These are phyloP conservation scores for Anabacerthia variegaticeps DNA, from an alignment of 2,797 vertebrate genomes.

Conservation along the genomic window DNA sequence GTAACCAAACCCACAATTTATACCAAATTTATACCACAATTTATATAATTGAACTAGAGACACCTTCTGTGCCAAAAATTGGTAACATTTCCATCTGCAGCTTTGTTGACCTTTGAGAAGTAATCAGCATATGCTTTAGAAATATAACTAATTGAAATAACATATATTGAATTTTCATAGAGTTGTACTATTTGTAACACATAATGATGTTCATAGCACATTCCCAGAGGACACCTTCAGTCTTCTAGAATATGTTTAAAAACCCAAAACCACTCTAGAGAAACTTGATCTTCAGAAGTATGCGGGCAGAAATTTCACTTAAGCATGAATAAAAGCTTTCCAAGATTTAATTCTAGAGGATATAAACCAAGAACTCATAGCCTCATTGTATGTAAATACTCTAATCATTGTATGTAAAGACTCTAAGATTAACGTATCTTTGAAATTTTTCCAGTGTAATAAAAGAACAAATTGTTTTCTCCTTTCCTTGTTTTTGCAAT, in stretches of 20 bases:
- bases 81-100: background rate
- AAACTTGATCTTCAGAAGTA: background rate
- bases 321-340: background rate
- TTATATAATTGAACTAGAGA: background rate
- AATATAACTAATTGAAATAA: background rate
- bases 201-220: background rate
- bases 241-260: background rate
- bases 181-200: background rate
- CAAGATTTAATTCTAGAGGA: background rate
- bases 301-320: background rate
- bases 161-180: background rate
- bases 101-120: background rate
- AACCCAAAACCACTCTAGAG: background rate
- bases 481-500: background rate
- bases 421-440: background rate
- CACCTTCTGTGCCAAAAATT: background rate
- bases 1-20: background rate
- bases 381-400: background rate
- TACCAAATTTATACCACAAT: too few relatives aligned
- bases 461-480: background rate
- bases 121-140: background rate
- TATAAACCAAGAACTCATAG: background rate
- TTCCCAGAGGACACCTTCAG: background rate
- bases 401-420: background rate
- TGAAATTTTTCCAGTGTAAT: background rate